Evolutionary conservation across 2,797 vertebrate genomes (phyloP).

Genomic region (Oreochromis mossambicus): DNA sequence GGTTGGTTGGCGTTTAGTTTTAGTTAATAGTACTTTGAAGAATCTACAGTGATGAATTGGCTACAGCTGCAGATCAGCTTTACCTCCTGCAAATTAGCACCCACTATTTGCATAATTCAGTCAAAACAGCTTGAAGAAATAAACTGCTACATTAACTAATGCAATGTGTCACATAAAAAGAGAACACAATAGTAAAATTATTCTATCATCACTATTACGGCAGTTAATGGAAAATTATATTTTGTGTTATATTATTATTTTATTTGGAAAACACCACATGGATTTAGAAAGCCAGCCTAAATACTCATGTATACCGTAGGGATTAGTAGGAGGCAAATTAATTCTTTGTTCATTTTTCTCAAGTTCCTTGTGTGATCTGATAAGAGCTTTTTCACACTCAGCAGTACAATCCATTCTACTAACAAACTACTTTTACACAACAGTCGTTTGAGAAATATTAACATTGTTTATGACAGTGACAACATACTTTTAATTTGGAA

Average conservation of each 20-base stretch:
- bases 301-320: background rate
- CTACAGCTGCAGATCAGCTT: slow-evolving; percentile 27
- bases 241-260: background rate
- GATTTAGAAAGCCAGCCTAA: background rate
- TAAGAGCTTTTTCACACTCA: background rate
- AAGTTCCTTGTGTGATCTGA: background rate
- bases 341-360: background rate
- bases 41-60: background rate
- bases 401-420: background rate
- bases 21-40: background rate
- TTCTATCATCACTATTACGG: background rate
- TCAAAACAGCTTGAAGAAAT: slow-evolving; percentile 38
- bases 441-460: background rate
- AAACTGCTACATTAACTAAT: slow-evolving; percentile 17
- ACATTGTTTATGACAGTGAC: background rate
- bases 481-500: background rate
- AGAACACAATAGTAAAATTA: slow-evolving; percentile 4
- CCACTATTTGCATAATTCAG: slow-evolving; percentile 36
- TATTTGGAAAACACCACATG: background rate
- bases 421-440: background rate
- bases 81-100: slow-evolving; percentile 42
- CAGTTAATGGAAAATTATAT: background rate
- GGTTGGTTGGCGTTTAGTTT: background rate
- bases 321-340: background rate
- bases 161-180: slow-evolving; percentile 39